Base-by-base conservation (phyloP, 2,797 vertebrate genomes). In the Falco berigora region DNA sequence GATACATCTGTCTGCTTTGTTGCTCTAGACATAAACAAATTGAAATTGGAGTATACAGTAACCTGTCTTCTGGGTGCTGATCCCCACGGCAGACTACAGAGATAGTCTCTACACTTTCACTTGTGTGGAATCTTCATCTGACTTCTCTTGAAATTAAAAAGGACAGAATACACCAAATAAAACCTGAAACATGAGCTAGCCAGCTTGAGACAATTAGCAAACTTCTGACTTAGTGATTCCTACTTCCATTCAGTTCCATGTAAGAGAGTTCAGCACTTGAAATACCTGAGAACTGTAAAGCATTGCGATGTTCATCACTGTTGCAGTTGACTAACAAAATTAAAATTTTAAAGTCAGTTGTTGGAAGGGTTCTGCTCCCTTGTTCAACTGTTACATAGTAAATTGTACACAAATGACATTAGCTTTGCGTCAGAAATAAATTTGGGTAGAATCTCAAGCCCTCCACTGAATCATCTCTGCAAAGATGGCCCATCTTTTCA, bases 401-500 rank as follows among this genome's bases (percentile, higher is more conserved):
- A 96, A 95, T 6, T 42, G 42, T 24, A 91, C 67, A 92, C 74
- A 73, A 76, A 77, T 47, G 49, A 44, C 75, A 85, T 98, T 98
- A 98, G 92, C 94, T 98, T 95, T 98, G 98, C 24, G 97, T 99
- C 97, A 99, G 96, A 97, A 99, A 99, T 77, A 98, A 97, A 97
- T 99, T 99, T 67, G 99, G 99, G 97, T 99, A 99, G 98, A 99
- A 99, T 89, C 99, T 98, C 95, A 99, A 98, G 92, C 99, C 99
- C 98, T 99, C 99, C 46, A 99, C 99, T 11, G 99, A 99, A 98
- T 99, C 99, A 30, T 99, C 99, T 97, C 99, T 98, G 97, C 99
- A 99, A 94, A 99, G 98, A 91, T 99, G 99, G 36, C 99, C 99
- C 98, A 99, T 99, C 98, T 99, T 99, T 98, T 99, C 99, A 56